Conservation (phyloP, 2,113 vertebrate genomes). For the Forbesichthys agassizii region DNA sequence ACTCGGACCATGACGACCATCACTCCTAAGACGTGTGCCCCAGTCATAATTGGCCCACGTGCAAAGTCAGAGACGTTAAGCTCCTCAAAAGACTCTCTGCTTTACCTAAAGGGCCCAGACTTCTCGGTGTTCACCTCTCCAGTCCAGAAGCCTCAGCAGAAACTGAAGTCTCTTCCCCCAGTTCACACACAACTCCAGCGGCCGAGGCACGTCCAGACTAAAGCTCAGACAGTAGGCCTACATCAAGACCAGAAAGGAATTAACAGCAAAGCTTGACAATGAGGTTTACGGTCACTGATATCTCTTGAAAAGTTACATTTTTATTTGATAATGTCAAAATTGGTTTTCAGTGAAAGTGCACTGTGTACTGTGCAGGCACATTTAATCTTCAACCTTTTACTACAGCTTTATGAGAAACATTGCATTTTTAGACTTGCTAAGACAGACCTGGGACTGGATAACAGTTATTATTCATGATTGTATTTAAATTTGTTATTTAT, state of each 20-base stretch:
- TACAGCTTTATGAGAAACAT: no score
- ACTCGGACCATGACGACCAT: conserved; percentile 76
- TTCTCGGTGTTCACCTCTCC: conserved; percentile 15
- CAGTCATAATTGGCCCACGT: conserved; percentile 62
- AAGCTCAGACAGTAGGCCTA: conserved; percentile 23
- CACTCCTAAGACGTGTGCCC: conserved; percentile 66
- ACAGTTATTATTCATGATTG: no score
- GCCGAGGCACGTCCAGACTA: conserved; percentile 42
- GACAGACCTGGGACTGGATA: background rate
- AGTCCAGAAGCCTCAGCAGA: conserved; percentile 35
- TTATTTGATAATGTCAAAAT: no score
- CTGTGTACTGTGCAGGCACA: no score
- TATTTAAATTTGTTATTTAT: no score
- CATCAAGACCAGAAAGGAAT: background rate
- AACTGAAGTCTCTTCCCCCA: conserved; percentile 46
- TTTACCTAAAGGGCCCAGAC: conserved; percentile 34
- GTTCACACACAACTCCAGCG: conserved; percentile 32
- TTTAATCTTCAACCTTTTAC: no score
- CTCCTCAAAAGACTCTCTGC: conserved; percentile 21
- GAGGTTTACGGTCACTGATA: no score
- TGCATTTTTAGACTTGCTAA: background rate
- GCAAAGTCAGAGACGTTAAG: conserved; percentile 76
- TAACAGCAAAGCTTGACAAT: background rate
- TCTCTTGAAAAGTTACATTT: no score
- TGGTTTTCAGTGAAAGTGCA: no score